Percentiles rank a stretch among this genome's conserved stretches.
Conservation (phyloP, 2,797 vertebrate species). For the Acanthurus lineatus region DNA sequence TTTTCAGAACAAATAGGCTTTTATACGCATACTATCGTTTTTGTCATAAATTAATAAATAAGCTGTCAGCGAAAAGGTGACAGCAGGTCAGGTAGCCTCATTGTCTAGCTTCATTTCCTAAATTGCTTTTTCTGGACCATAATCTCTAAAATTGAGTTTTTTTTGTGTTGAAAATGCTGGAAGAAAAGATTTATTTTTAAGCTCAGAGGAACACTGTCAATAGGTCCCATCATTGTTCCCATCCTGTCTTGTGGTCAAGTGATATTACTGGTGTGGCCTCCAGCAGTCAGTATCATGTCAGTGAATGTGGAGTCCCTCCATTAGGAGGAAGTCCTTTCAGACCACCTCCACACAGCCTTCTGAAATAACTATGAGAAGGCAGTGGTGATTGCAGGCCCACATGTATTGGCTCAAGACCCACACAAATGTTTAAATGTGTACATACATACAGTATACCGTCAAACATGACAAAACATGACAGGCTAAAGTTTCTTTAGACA, state of each 20-base stretch:
- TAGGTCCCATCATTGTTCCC: slow-evolving; percentile 21
- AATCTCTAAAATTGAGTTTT: not conserved
- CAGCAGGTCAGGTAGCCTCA: not conserved
- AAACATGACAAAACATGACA: not conserved
- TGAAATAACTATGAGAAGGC: slow-evolving; percentile 44
- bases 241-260: slow-evolving; percentile 38
- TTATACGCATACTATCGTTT: too few species aligned
- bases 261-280: slow-evolving; percentile 29
- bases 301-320: slow-evolving; percentile 40
- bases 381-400: slow-evolving; percentile 25
- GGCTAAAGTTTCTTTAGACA: not conserved
- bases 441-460: not conserved
- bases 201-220: slow-evolving; percentile 23
- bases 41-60: too few species aligned
- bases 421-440: not conserved
- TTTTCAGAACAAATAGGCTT: too few species aligned
- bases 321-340: slow-evolving; percentile 61
- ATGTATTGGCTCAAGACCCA: slow-evolving; percentile 1
- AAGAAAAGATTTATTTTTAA: slow-evolving; percentile 8
- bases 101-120: not conserved
- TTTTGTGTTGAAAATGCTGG: not conserved
- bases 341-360: slow-evolving; percentile 33
- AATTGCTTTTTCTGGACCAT: not conserved
- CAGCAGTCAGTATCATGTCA: slow-evolving; percentile 51
- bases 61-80: not conserved